Evolutionary conservation across 1,140 invertebrate species (phyloP).

Genomic region (Mycetomoellerius zeteki): DNA sequence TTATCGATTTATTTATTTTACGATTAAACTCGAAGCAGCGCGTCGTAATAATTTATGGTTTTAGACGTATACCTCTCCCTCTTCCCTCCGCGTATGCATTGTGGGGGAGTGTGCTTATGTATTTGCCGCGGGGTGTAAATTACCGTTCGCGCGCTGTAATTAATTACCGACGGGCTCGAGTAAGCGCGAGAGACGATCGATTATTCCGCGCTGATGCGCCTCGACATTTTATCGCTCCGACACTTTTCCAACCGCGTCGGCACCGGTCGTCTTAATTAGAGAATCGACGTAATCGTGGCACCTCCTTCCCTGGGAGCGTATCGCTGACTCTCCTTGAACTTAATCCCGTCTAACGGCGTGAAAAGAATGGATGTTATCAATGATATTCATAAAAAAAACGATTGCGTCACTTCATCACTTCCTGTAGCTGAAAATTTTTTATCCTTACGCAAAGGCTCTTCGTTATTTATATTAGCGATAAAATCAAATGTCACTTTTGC

Average conservation of each 20-base stretch:
- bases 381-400: not conserved
- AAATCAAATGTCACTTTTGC: not conserved
- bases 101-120: slow-evolving; percentile 41
- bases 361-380: slow-evolving; percentile 41
- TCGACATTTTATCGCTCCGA: slow-evolving; percentile 57
- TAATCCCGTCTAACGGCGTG: slow-evolving; percentile 30
- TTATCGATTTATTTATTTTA: slow-evolving; percentile 63
- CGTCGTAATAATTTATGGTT: slow-evolving; percentile 62
- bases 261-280: slow-evolving; percentile 46
- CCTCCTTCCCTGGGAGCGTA: slow-evolving; percentile 21
- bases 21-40: slow-evolving; percentile 38
- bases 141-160: slow-evolving; percentile 65
- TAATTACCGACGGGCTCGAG: slow-evolving; percentile 62
- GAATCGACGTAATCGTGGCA: slow-evolving; percentile 47
- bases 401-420: not conserved
- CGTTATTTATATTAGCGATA: slow-evolving; percentile 8
- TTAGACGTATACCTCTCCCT: slow-evolving; percentile 10
- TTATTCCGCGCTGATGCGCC: slow-evolving; percentile 65
- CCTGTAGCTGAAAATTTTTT: not conserved
- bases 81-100: slow-evolving; percentile 7
- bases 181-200: slow-evolving; percentile 65
- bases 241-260: slow-evolving; percentile 57
- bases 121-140: slow-evolving; percentile 65
- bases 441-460: not conserved
- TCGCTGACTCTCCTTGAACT: slow-evolving; percentile 11